These are phyloP conservation scores for Hypotaenidia okinawae DNA, from an alignment of 2,797 vertebrate species.

Conservation along the genomic window DNA sequence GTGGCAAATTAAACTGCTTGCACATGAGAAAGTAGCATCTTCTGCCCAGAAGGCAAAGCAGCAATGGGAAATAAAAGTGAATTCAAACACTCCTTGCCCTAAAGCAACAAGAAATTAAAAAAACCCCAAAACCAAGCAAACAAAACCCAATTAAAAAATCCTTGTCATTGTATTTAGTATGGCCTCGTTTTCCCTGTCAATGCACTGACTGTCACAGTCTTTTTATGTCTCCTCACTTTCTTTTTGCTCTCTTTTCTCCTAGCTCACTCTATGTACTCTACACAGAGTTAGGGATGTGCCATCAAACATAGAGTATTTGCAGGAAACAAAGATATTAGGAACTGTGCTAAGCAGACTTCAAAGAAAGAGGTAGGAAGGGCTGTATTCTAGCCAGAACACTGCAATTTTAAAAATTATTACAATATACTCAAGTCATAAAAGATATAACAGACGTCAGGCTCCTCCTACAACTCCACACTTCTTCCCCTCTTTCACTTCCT, in stretches of 20 bases:
- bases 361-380: neutral
- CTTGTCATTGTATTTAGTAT: conserved; percentile 2
- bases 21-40: conserved; percentile 55
- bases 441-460: neutral
- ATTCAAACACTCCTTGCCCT: conserved; percentile 18
- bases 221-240: neutral
- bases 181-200: neutral
- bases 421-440: neutral
- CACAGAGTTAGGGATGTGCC: neutral
- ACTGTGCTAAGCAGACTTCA: neutral
- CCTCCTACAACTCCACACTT: neutral
- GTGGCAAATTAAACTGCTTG: conserved; percentile 67
- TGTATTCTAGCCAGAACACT: neutral
- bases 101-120: conserved; percentile 34
- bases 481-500: neutral
- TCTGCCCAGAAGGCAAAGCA: conserved; percentile 50
- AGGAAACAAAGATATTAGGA: neutral
- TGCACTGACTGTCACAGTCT: neutral
- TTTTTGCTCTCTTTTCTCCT: neutral
- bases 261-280: neutral
- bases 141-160: neutral
- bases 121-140: neutral
- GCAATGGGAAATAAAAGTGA: conserved; percentile 26
- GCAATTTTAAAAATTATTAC: neutral
- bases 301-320: neutral